These are phyloP conservation scores for Noctuana brunneofusca DNA, from an alignment of 2,888 invertebrate species.

Conservation along the genomic window DNA sequence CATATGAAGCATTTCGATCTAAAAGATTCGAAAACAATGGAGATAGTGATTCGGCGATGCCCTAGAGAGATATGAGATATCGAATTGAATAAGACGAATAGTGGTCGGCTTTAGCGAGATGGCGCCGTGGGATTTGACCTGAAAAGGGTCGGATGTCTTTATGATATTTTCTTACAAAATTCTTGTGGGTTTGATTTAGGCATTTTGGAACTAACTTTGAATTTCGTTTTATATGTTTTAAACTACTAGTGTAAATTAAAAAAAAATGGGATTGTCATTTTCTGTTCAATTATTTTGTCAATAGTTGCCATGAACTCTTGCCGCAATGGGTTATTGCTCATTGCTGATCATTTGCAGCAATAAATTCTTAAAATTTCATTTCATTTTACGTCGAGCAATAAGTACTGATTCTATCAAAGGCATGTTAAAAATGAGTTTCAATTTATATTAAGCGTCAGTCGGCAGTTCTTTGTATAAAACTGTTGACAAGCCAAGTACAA, in stretches of 20 bases:
- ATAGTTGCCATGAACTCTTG: too few relatives aligned
- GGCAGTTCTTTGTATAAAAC: background rate
- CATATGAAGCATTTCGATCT: background rate
- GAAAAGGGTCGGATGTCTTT: slow-evolving; percentile 2
- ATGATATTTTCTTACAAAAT: background rate
- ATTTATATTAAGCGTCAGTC: background rate
- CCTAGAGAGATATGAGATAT: slow-evolving; percentile 6
- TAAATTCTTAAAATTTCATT: too few relatives aligned
- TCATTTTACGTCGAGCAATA: too few relatives aligned
- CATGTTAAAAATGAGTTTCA: background rate
- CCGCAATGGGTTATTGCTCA: too few relatives aligned
- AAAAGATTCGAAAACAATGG: background rate
- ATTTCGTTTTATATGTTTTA: background rate
- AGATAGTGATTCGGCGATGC: slow-evolving; percentile 5
- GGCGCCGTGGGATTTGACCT: slow-evolving; percentile 3
- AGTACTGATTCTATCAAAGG: too few relatives aligned
- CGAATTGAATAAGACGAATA: slow-evolving; percentile 18
- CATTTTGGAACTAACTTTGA: background rate
- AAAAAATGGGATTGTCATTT: too few relatives aligned
- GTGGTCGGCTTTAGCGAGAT: background rate
- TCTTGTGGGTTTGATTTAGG: background rate
- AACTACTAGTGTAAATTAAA: background rate
- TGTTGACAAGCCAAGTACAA: background rate
- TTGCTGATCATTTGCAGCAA: too few relatives aligned
- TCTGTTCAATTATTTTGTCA: too few relatives aligned